Conservation (phyloP, 35 echinoderm and acorn worm species). For the Amphiura filiformis region DNA sequence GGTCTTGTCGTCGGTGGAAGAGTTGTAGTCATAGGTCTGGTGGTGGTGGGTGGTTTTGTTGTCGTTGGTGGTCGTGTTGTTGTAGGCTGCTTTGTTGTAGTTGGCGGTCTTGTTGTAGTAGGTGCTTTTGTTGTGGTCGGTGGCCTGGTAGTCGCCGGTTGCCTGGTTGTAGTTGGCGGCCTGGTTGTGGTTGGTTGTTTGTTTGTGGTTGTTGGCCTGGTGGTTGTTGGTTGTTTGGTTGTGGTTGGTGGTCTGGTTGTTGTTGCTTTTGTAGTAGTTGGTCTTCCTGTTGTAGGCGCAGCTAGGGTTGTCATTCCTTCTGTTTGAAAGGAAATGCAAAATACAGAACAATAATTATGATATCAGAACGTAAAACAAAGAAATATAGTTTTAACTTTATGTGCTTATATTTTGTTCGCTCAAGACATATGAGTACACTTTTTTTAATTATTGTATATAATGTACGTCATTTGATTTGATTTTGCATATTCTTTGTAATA, state of each 20-base stretch:
- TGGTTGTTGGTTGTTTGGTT: background rate
- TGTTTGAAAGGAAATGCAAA: too few species aligned
- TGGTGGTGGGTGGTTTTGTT: background rate
- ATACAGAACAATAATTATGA: too few species aligned
- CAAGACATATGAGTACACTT: too few species aligned
- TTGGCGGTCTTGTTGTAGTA: background rate
- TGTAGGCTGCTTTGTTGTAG: background rate
- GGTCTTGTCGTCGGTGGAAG: background rate
- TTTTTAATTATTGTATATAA: too few species aligned
- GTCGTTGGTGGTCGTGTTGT: background rate
- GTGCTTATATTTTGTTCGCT: too few species aligned
- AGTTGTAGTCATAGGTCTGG: background rate
- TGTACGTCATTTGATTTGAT: too few species aligned
- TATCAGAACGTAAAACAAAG: too few species aligned
- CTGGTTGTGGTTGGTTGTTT: constrained; percentile 1
- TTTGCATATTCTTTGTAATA: too few species aligned
- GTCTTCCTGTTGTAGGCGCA: background rate
- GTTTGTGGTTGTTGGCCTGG: background rate
- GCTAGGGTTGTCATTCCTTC: background rate
- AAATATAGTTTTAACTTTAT: too few species aligned
- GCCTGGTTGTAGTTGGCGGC: background rate
- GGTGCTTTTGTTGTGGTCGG: background rate
- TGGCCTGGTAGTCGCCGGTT: background rate
- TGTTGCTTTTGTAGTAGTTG: background rate
- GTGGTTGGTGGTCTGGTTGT: constrained; percentile 14